Conservation (phyloP, 2,888 invertebrate genomes). For the Folsomia candida region DNA sequence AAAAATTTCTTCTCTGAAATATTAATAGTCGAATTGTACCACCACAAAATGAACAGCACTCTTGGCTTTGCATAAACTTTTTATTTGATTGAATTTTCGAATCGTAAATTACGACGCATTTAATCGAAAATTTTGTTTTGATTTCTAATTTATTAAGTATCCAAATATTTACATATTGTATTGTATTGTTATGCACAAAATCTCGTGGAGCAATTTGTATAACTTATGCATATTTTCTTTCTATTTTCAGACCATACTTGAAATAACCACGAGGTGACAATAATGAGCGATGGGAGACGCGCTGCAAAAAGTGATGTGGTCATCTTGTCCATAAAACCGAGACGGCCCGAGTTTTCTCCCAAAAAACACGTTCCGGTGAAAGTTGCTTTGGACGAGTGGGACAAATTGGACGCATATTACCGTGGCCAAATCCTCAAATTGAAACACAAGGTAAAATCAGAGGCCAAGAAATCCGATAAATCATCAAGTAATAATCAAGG, state of each 20-base stretch:
- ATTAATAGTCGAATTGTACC: too few species aligned
- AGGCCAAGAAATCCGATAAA: slow-evolving; percentile 2
- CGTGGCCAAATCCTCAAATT: slow-evolving; percentile 40
- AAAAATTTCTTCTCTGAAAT: too few species aligned
- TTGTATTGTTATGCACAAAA: too few species aligned
- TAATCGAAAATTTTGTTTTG: background rate
- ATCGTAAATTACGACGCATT: background rate
- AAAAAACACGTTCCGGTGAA: slow-evolving; percentile 30
- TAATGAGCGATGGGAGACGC: slow-evolving; percentile 42
- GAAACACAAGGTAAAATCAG: background rate
- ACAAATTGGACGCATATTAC: slow-evolving; percentile 44
- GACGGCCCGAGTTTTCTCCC: slow-evolving; percentile 32
- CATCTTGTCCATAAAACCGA: slow-evolving; percentile 44
- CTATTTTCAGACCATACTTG: background rate
- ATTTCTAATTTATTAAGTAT: background rate
- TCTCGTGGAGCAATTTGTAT: background rate
- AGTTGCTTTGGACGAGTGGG: slow-evolving; percentile 40
- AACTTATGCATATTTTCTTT: background rate
- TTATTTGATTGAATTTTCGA: too few species aligned
- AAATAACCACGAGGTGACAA: slow-evolving; percentile 12
- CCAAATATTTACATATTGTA: background rate
- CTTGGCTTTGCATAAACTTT: too few species aligned
- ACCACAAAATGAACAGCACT: too few species aligned
- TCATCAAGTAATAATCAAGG: background rate
- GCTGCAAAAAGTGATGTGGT: slow-evolving; percentile 39